Evolutionary conservation across 2,888 invertebrate genomes (phyloP).

Genomic region (Scaptomyza caliginosa): DNA sequence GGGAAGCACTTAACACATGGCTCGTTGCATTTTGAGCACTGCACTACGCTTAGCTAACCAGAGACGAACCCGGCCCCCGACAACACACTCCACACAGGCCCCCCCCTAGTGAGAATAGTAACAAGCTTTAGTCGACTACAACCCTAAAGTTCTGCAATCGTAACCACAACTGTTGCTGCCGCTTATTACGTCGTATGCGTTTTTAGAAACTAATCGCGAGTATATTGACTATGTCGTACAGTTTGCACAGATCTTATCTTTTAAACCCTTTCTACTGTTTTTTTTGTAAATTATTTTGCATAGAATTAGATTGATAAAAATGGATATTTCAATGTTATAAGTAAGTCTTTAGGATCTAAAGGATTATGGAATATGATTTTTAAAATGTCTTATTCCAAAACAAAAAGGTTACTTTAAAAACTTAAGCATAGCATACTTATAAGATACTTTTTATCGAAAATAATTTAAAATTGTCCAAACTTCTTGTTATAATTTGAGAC

Average conservation of each 20-base stretch:
- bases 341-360: no score
- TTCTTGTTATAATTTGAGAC: no score
- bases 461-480: no score
- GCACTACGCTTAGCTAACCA: conserved; percentile 45
- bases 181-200: conserved; percentile 38
- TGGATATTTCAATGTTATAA: no score
- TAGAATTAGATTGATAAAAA: no score
- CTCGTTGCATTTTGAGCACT: conserved; percentile 63
- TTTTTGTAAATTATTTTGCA: no score
- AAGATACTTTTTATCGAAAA: not conserved
- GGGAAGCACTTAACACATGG: conserved; percentile 54
- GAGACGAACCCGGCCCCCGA: conserved; percentile 9
- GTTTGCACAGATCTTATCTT: not conserved
- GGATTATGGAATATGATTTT: no score
- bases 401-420: no score
- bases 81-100: not conserved
- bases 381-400: no score
- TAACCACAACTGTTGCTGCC: conserved; percentile 68
- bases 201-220: not conserved
- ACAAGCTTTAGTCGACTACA: not conserved
- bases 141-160: conserved; percentile 10
- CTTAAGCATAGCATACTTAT: not conserved
- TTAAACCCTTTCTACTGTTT: not conserved
- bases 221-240: conserved; percentile 2
- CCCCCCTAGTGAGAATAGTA: not conserved